A percentile compares a stretch with the other conserved stretches of the same genome.
Evolutionary conservation across 1,140 invertebrate genomes (phyloP).

Genomic region (Musca vetustissima): DNA sequence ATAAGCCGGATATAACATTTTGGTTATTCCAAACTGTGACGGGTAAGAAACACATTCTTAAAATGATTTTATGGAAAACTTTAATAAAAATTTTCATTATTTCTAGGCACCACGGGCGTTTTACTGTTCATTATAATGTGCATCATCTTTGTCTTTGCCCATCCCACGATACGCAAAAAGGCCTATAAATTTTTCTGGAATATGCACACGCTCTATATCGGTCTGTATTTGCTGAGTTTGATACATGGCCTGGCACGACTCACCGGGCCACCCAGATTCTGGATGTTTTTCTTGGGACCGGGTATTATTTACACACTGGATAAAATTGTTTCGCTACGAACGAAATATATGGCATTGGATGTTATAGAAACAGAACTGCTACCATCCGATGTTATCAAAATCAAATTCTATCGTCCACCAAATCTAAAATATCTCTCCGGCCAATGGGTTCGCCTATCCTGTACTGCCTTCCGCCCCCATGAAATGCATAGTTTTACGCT

Average conservation of each 20-base stretch:
- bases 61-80: neutral
- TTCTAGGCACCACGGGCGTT: conserved; percentile 90
- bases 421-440: conserved; percentile 95
- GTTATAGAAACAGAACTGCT: conserved; percentile 94
- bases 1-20: conserved; percentile 85
- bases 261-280: conserved; percentile 91
- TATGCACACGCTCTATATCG: conserved; percentile 91
- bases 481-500: conserved; percentile 98
- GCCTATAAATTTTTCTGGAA: conserved; percentile 97
- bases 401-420: conserved; percentile 90
- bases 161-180: conserved; percentile 88
- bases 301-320: conserved; percentile 88
- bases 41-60: conserved; percentile 64
- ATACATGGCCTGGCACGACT: conserved; percentile 93
- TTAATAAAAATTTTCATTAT: neutral
- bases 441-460: conserved; percentile 88
- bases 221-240: conserved; percentile 86
- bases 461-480: conserved; percentile 86
- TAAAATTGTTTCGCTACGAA: conserved; percentile 89
- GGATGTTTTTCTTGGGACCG: conserved; percentile 94
- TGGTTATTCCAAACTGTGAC: conserved; percentile 96
- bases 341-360: conserved; percentile 91
- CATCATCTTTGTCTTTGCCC: conserved; percentile 96
- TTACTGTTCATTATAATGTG: conserved; percentile 90
- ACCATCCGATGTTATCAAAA: conserved; percentile 93